phyloP scores from a whole-genome alignment of 2,888 invertebrate genomes.

The Hypomecis punctinalis region DNA sequence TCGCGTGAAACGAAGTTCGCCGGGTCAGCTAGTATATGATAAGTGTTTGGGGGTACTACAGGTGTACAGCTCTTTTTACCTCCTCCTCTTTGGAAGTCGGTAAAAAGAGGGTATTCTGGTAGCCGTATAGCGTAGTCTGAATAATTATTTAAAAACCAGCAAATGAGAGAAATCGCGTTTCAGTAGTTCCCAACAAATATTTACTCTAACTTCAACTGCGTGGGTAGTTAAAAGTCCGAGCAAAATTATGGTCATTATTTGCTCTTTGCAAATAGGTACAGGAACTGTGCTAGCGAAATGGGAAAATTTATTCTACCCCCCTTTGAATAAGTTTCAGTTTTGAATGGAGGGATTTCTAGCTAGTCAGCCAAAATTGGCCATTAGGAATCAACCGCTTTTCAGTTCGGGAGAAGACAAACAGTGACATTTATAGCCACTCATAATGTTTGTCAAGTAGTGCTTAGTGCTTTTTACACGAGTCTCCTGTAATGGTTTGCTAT shows the following conservation, averaged over 20 bases:
- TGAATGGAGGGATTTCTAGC: not conserved
- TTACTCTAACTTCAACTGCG: conserved; percentile 10
- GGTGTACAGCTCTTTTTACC: too few species aligned
- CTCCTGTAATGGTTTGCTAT: too few species aligned
- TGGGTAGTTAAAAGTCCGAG: conserved; percentile 20
- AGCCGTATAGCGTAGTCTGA: not conserved
- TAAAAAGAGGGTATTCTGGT: not conserved
- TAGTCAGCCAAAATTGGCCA: conserved; percentile 2
- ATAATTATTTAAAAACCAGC: conserved; percentile 11
- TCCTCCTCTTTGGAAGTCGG: too few species aligned
- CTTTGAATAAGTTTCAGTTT: conserved; percentile 7
- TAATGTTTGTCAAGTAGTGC: not conserved
- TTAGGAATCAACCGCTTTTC: conserved; percentile 7
- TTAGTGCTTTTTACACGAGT: too few species aligned
- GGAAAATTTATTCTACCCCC: conserved; percentile 5
- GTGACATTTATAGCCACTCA: conserved; percentile 1
- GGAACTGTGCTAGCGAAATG: conserved; percentile 10
- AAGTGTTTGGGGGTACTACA: too few species aligned
- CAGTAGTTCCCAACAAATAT: conserved; percentile 19
- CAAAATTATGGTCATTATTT: conserved; percentile 20
- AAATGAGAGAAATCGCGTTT: conserved; percentile 12
- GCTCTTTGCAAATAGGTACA: conserved; percentile 12
- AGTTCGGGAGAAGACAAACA: not conserved
- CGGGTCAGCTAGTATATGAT: too few species aligned
- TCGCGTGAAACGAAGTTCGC: too few species aligned